These are phyloP conservation scores for Coenobita brevimanus DNA, from an alignment of 1,140 invertebrate species.

Conservation along the genomic window DNA sequence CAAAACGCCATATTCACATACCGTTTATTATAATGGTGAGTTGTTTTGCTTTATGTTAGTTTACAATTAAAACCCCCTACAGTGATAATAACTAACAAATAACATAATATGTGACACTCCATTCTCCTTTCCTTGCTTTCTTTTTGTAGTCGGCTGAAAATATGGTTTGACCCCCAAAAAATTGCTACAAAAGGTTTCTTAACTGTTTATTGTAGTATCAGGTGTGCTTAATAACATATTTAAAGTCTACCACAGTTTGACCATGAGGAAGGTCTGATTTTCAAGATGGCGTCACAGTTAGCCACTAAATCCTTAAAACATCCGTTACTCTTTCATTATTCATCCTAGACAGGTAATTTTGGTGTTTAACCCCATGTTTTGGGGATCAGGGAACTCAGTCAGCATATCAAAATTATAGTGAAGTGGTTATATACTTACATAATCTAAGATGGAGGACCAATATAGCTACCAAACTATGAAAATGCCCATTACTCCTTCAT, in stretches of 20 bases:
- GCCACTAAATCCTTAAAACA: conserved; percentile 12
- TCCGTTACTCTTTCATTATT: conserved; percentile 10
- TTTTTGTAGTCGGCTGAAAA: conserved; percentile 2
- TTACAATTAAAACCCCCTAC: too few species aligned
- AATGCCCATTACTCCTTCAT: conserved; percentile 11
- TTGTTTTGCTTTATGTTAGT: too few species aligned
- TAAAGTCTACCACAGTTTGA: conserved; percentile 16
- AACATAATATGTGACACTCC: too few species aligned
- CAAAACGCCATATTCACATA: too few species aligned
- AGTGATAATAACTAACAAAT: too few species aligned
- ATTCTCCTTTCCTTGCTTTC: too few species aligned
- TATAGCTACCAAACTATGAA: not conserved
- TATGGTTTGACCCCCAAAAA: not conserved
- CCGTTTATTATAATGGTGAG: too few species aligned
- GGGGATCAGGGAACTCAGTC: not conserved
- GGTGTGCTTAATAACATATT: too few species aligned
- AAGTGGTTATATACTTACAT: too few species aligned
- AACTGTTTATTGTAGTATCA: conserved; percentile 3
- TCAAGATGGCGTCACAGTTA: not conserved
- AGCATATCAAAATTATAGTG: not conserved
- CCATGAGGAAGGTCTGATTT: conserved; percentile 7
- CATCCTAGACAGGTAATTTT: not conserved
- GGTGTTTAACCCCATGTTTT: conserved; percentile 5
- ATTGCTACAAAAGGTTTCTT: not conserved
- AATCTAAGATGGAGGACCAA: too few species aligned